Conservation (phyloP, 2,113 vertebrate genomes). For the Holacanthus passer region DNA sequence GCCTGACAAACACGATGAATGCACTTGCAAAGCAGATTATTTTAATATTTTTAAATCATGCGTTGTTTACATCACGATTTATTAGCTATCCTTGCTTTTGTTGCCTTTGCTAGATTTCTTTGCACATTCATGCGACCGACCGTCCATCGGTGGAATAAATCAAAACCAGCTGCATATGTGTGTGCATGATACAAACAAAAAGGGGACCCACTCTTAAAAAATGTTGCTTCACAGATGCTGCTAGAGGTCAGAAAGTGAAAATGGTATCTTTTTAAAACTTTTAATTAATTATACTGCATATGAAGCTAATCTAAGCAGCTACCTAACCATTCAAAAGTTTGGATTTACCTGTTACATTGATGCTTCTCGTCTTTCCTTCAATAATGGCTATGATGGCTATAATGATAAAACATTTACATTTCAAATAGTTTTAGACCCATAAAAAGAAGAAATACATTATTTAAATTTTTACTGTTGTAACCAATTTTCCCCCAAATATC, state of each 20-base stretch:
- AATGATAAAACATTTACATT: too few relatives aligned
- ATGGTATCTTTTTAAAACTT: too few relatives aligned
- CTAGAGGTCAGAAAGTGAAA: neutral
- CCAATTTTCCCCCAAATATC: neutral
- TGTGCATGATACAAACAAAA: neutral
- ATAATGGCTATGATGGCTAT: neutral
- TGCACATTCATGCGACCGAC: neutral
- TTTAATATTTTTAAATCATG: neutral
- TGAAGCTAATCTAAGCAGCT: neutral
- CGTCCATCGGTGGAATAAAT: neutral
- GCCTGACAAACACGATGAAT: neutral
- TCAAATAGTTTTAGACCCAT: too few relatives aligned
- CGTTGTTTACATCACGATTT: neutral
- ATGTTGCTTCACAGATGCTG: neutral
- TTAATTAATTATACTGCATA: neutral
- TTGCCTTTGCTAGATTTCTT: neutral
- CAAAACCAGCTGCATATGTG: neutral
- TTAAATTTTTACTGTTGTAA: too few relatives aligned
- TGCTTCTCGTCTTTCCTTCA: neutral
- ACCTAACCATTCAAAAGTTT: neutral
- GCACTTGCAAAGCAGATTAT: neutral
- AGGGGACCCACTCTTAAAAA: neutral
- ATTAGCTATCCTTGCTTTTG: neutral
- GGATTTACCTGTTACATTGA: neutral
- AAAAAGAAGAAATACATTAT: too few relatives aligned